Base-by-base conservation (phyloP, 2,797 vertebrate genomes). In the Serranus cabrilla region DNA sequence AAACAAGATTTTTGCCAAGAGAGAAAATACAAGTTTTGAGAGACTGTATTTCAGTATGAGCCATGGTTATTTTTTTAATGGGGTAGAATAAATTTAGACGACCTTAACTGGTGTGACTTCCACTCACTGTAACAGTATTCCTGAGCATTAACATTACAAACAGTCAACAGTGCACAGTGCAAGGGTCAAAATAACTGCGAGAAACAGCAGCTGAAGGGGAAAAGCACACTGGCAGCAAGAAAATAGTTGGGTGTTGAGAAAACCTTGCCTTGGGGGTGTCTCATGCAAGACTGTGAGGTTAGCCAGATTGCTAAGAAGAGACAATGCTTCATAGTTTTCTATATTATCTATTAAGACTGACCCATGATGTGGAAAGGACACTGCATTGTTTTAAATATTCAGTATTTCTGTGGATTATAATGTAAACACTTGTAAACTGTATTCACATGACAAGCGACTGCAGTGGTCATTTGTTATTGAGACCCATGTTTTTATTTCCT, bases 111-210 rank as follows among this genome's bases (percentile, higher is more conserved):
- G 51, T 40, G 20, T 59, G 67, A 71, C 60, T 64, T 63, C 13
- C 34, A 31, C 57, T 3, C 46, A 52, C 62, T 64, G 9, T 23
- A 47, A 42, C 14, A 59, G 6, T 27, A 16, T 55, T 69, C 17
- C 21, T 4, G 16, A 34, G 60, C 45, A 72, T 79, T 61, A 49
- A 58, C 72, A 70, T 67, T 56, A 72, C 57, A 77, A 74, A 58
- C 46, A 62, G 23, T 64, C 43, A 25, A 10, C 34, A 51, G 49
- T 55, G 46, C 55, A 34, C 2, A n/a, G 56, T 59, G 50, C 49
- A 69, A 39, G n/a, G 43, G 54, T 69, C 55, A 66, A 25, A 78
- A n/a, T 37, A 75, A 25, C 60, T 50, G n/a, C 46, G 17, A 37
- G 64, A 58, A 71, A 42, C 43, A 23, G 31, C 16, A 50, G 57